Conservation (phyloP, 2,113 vertebrate species). For the Crotophaga sulcirostris region DNA sequence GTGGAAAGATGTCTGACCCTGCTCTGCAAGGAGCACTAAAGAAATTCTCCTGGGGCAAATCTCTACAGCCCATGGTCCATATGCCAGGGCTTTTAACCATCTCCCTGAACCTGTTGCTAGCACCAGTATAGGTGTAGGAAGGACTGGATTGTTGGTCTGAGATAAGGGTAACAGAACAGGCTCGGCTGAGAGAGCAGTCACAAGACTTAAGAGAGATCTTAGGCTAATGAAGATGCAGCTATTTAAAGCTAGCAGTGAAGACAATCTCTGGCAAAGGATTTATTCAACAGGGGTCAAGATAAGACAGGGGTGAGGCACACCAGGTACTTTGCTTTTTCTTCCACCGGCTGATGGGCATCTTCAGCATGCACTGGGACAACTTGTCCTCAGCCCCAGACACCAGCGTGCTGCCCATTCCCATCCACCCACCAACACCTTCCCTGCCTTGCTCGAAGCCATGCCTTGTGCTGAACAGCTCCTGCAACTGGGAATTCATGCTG, state of each 20-base stretch:
- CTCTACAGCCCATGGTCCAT: neutral
- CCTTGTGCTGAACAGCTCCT: neutral
- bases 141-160: neutral
- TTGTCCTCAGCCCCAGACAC: neutral
- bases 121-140: neutral
- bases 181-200: neutral
- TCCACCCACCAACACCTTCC: rapidly evolving
- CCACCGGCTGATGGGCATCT: neutral
- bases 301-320: neutral
- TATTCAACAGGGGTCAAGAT: constrained; percentile 9
- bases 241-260: neutral
- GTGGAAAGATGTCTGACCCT: neutral
- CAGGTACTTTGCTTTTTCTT: neutral
- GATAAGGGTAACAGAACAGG: neutral
- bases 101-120: neutral
- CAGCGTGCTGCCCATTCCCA: rapidly evolving
- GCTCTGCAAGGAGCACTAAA: neutral
- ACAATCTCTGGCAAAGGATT: constrained; percentile 42
- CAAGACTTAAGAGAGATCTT: neutral
- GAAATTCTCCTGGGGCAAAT: neutral
- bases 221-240: constrained; percentile 29
- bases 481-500: rapidly evolving
- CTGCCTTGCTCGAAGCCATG: neutral
- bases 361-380: neutral
- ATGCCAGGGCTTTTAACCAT: neutral